These are phyloP conservation scores for Toxostoma redivivum DNA, from an alignment of 2,113 vertebrate genomes.

Conservation along the genomic window DNA sequence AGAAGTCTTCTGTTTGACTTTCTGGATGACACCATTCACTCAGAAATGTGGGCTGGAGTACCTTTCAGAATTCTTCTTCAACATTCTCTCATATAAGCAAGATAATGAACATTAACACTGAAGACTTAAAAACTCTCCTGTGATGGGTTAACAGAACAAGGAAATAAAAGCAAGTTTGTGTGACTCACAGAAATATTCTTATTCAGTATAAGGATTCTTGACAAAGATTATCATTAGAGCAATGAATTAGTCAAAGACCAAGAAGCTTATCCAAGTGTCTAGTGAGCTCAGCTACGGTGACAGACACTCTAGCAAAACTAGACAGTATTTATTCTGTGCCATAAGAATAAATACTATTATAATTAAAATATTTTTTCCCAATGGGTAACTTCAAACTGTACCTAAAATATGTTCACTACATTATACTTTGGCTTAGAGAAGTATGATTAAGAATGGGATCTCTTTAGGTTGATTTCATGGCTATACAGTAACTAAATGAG, in stretches of 20 bases:
- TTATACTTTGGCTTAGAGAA: neutral
- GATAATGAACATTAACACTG: neutral
- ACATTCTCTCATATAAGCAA: neutral
- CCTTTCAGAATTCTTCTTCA: neutral
- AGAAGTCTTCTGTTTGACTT: neutral
- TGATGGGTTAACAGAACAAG: neutral
- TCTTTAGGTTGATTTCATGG: neutral
- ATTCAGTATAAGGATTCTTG: neutral
- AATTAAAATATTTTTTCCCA: neutral
- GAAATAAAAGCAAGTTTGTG: neutral
- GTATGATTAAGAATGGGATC: neutral
- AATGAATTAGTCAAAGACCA: neutral
- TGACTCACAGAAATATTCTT: neutral
- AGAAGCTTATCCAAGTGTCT: neutral
- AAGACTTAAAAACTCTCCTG: neutral
- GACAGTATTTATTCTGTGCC: neutral
- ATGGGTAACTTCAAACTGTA: neutral
- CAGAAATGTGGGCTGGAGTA: neutral
- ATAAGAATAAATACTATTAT: neutral
- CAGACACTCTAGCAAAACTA: neutral
- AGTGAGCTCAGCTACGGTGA: neutral
- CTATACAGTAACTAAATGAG: neutral
- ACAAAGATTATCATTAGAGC: neutral
- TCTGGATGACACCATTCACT: neutral
- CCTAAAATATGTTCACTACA: neutral